A percentile compares a stretch with the other conserved stretches of the same genome.
These are phyloP conservation scores for Prostheceraeus crozeri DNA, from an alignment of 2,888 invertebrate genomes.

Conservation along the genomic window DNA sequence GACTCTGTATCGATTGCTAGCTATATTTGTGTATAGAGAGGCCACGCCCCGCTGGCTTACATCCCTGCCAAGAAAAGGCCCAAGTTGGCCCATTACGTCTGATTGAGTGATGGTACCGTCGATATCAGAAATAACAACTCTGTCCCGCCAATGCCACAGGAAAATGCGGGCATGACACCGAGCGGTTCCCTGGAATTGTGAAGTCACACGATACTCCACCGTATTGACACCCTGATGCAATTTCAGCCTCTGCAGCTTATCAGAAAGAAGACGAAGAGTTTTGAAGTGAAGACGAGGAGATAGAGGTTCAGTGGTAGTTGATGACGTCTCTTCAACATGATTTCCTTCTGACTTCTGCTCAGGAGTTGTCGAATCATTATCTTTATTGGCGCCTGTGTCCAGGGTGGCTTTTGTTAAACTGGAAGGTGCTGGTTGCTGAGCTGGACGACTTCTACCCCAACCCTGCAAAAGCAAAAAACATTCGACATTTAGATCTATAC, in stretches of 20 bases:
- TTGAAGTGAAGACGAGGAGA: too few relatives aligned
- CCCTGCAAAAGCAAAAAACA: too few relatives aligned
- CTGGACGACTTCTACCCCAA: too few relatives aligned
- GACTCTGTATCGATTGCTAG: conserved; percentile 91
- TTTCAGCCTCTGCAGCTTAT: conserved; percentile 63
- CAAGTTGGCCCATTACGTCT: conserved; percentile 91
- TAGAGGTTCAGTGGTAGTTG: too few relatives aligned
- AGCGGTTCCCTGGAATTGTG: conserved; percentile 95
- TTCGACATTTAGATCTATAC: too few relatives aligned
- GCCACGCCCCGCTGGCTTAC: conserved; percentile 99
- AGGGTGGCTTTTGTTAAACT: too few relatives aligned
- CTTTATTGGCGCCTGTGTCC: too few relatives aligned
- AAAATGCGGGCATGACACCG: conserved; percentile 92
- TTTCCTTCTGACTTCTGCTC: too few relatives aligned
- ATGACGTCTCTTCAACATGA: too few relatives aligned
- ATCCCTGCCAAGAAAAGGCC: conserved; percentile 93
- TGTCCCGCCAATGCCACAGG: conserved; percentile 91
- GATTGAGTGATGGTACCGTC: conserved; percentile 98
- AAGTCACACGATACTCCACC: conserved; percentile 89
- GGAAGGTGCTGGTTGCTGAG: too few relatives aligned
- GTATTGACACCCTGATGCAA: conserved; percentile 87
- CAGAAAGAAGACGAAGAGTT: conserved; percentile 28
- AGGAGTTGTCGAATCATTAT: too few relatives aligned
- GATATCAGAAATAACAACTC: conserved; percentile 95
- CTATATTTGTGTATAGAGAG: conserved; percentile 88